These are phyloP conservation scores for Bolinopsis microptera DNA, from an alignment of 37 sponge, comb jelly and placozoan species.

Conservation along the genomic window DNA sequence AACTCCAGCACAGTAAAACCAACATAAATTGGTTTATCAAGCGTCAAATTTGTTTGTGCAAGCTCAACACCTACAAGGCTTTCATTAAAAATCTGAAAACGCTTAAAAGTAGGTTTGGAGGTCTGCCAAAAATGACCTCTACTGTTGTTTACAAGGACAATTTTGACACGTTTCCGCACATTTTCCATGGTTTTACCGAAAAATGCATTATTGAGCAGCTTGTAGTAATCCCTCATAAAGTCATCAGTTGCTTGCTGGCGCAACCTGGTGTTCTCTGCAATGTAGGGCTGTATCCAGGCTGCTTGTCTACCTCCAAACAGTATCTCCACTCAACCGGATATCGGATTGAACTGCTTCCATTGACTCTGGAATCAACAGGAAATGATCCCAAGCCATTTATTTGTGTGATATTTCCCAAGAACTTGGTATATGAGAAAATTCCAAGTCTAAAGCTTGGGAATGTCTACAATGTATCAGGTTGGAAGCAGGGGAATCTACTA, in stretches of 20 bases:
- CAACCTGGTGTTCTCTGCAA: slow-evolving; percentile 25
- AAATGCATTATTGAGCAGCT: slow-evolving; percentile 49
- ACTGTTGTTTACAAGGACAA: slow-evolving; percentile 45
- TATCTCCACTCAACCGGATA: no score
- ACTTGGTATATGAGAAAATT: no score
- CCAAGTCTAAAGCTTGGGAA: no score
- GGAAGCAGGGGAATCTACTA: no score
- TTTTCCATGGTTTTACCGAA: slow-evolving; percentile 65
- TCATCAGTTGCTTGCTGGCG: slow-evolving; percentile 35
- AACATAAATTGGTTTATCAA: slow-evolving; percentile 63
- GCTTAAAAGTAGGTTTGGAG: slow-evolving; percentile 46
- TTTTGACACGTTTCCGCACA: slow-evolving; percentile 35
- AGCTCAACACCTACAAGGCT: slow-evolving; percentile 36
- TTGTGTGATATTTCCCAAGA: no score
- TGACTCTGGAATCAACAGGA: no score
- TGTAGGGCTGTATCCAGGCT: slow-evolving; percentile 66
- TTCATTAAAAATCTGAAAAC: slow-evolving; percentile 33
- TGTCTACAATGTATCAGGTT: no score
- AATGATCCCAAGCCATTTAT: no score
- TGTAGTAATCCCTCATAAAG: slow-evolving; percentile 46
- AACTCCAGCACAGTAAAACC: slow-evolving; percentile 61
- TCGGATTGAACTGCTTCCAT: no score
- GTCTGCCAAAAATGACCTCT: not conserved
- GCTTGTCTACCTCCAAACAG: no score
- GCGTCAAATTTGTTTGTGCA: not conserved